These are phyloP conservation scores for Cheilosia vulpina DNA, from an alignment of 2,888 invertebrate genomes.

Conservation along the genomic window DNA sequence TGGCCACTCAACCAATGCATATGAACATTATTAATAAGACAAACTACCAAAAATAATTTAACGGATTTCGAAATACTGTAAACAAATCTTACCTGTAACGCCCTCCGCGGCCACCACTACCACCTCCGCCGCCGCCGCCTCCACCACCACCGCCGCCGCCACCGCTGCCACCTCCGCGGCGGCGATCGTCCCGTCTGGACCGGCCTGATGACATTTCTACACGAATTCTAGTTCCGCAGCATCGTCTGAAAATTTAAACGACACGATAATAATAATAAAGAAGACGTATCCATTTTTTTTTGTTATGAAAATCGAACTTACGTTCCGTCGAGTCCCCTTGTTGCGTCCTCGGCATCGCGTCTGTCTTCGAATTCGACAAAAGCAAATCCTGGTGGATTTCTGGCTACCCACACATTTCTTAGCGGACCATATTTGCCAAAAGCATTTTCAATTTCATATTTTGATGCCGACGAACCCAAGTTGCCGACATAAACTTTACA, in stretches of 20 bases:
- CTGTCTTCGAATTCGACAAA: constrained; percentile 95
- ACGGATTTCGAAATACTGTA: background rate
- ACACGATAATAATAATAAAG: background rate
- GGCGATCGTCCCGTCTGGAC: constrained; percentile 89
- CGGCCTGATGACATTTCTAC: constrained; percentile 97
- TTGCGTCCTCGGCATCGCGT: constrained; percentile 93
- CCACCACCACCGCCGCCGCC: constrained; percentile 79
- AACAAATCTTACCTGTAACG: constrained; percentile 81
- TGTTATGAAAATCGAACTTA: constrained; percentile 84
- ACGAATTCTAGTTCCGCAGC: constrained; percentile 94
- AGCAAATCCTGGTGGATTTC: constrained; percentile 95
- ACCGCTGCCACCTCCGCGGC: constrained; percentile 82
- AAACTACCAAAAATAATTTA: constrained; percentile 7
- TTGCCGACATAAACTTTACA: constrained; percentile 96
- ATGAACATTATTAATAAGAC: constrained; percentile 21
- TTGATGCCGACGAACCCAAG: constrained; percentile 93
- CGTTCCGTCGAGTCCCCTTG: constrained; percentile 91
- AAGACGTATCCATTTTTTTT: background rate
- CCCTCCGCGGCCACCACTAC: constrained; percentile 77
- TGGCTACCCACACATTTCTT: constrained; percentile 95
- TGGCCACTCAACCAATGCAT: constrained; percentile 54
- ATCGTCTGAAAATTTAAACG: constrained; percentile 86
- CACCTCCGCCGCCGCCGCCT: constrained; percentile 78
- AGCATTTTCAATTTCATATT: constrained; percentile 92
- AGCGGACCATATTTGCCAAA: constrained; percentile 94